A percentile compares a stretch with the other conserved stretches of the same genome.
phyloP scores from a whole-genome alignment of 2,797 vertebrate genomes.

The Anisognathus igniventris region DNA sequence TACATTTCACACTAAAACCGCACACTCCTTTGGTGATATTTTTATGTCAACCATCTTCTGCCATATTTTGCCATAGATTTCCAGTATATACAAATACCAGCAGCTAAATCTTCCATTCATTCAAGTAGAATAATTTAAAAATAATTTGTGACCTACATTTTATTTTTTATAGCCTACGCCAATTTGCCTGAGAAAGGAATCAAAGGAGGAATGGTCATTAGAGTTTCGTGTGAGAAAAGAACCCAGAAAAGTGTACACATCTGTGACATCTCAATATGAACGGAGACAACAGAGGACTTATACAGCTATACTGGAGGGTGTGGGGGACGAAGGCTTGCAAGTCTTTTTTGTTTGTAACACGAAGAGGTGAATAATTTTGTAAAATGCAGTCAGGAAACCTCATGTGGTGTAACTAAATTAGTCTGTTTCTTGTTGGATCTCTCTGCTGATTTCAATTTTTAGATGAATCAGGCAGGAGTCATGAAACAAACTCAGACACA shows the following conservation, averaged over 20 bases:
- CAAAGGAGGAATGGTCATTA: not conserved
- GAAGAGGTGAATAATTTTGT: not conserved
- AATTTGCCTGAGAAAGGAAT: not conserved
- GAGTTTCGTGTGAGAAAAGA: not conserved
- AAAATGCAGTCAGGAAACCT: not conserved
- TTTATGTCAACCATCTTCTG: not conserved
- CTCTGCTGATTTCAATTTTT: not conserved
- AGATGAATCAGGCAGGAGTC: not conserved
- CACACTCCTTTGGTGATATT: not conserved
- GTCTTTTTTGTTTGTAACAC: not conserved
- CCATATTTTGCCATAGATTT: not conserved
- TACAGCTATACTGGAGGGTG: not conserved
- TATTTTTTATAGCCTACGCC: not conserved
- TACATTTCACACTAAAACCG: not conserved
- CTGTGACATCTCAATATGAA: not conserved
- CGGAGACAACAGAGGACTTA: not conserved
- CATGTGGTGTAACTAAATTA: not conserved
- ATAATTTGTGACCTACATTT: not conserved
- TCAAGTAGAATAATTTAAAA: not conserved
- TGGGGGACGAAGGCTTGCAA: not conserved
- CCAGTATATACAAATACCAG: not conserved
- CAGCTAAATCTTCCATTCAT: not conserved
- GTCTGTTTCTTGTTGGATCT: not conserved
- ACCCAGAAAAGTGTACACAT: not conserved
- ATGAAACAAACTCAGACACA: not conserved